Evolutionary conservation across 2,113 vertebrate species (phyloP).

Genomic region (Sinocyclocheilus rhinocerous): DNA sequence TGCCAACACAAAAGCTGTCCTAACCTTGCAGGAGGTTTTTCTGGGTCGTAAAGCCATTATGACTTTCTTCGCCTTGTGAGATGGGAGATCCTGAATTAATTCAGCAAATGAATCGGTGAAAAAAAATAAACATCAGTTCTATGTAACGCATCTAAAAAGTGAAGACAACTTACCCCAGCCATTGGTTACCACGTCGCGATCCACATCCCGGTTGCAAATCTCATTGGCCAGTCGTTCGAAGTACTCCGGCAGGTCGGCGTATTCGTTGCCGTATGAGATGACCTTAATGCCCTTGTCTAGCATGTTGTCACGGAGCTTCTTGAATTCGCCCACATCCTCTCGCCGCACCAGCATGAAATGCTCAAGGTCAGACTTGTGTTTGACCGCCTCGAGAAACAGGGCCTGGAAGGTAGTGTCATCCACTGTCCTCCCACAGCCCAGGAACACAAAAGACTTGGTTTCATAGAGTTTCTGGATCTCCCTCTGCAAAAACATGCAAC

Average conservation of each 20-base stretch:
- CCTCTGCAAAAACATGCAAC: constrained; percentile 71
- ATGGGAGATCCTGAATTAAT: constrained; percentile 67
- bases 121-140: neutral
- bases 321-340: constrained; percentile 91
- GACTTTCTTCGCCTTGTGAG: constrained; percentile 68
- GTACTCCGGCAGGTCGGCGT: constrained; percentile 89
- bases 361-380: constrained; percentile 93
- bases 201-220: constrained; percentile 79
- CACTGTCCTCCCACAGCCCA: constrained; percentile 94
- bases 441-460: constrained; percentile 93
- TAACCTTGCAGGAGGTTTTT: constrained; percentile 76
- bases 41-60: constrained; percentile 72
- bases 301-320: constrained; percentile 95
- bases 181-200: constrained; percentile 74
- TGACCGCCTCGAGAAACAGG: constrained; percentile 93
- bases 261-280: constrained; percentile 91
- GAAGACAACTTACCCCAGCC: constrained; percentile 59
- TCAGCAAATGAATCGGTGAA: neutral
- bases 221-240: constrained; percentile 87
- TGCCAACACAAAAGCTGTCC: constrained; percentile 54
- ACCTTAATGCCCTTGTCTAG: constrained; percentile 97
- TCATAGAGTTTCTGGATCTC: constrained; percentile 98
- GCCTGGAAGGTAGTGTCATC: constrained; percentile 98
- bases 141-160: neutral
- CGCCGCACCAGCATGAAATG: constrained; percentile 96